These are phyloP conservation scores for Apostichopus parvimensis DNA, from an alignment of 35 echinoderm and acorn worm species.

Conservation along the genomic window DNA sequence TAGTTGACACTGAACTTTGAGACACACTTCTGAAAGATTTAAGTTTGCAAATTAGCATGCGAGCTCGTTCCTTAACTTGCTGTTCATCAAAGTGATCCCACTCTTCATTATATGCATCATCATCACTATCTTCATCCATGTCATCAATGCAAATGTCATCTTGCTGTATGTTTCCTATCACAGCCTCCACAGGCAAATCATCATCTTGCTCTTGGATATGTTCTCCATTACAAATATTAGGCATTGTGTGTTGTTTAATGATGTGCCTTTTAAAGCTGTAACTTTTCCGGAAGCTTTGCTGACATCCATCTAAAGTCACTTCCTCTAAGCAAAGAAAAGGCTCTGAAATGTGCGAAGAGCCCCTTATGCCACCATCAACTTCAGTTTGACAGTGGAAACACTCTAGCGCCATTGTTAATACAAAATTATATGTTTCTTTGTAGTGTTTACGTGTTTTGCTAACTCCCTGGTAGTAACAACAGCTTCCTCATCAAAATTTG, in stretches of 20 bases:
- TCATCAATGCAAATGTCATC: background rate
- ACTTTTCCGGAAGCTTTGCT: background rate
- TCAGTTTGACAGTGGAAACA: no score
- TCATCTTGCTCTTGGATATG: background rate
- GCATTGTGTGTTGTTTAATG: background rate
- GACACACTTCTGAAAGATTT: conserved; percentile 36
- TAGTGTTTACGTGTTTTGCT: no score
- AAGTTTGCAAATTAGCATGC: conserved; percentile 16
- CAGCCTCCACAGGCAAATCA: background rate
- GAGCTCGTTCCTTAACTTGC: conserved; percentile 11
- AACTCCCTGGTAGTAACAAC: no score
- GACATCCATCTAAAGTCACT: background rate
- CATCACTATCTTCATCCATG: background rate
- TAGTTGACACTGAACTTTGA: conserved; percentile 15
- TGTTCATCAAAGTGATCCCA: conserved; percentile 20
- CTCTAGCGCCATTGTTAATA: no score
- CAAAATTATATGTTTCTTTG: no score
- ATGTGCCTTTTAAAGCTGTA: background rate
- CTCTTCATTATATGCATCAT: background rate
- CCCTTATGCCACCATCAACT: no score
- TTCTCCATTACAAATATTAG: no score
- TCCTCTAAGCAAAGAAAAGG: no score
- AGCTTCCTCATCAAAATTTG: no score
- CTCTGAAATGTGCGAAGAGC: no score
- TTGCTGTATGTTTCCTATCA: background rate